A percentile compares a stretch with the other conserved stretches of the same genome.
Evolutionary conservation across 1,140 invertebrate genomes (phyloP).

Genomic region (Carposina sasakii): DNA sequence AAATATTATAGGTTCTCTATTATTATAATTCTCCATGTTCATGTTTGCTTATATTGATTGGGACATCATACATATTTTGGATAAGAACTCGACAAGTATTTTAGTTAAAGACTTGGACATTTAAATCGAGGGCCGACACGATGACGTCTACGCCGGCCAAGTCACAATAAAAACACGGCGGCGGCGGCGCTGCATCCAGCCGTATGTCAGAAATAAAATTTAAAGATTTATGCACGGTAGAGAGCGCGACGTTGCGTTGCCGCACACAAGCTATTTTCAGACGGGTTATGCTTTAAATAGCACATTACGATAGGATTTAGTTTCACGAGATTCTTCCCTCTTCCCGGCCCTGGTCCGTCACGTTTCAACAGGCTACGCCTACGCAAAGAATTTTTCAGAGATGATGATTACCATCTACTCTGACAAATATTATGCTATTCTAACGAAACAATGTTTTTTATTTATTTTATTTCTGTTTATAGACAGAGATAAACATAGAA

Average conservation of each 20-base stretch:
- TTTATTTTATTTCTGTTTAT: too few relatives aligned
- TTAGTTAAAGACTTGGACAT: too few relatives aligned
- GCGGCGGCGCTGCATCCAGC: constrained; percentile 54
- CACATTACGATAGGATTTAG: constrained; percentile 70
- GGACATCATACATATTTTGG: too few relatives aligned
- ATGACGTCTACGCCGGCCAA: not conserved
- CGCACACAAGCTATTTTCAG: constrained; percentile 68
- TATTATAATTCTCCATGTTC: too few relatives aligned
- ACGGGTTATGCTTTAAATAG: constrained; percentile 72
- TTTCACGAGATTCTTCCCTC: constrained; percentile 70
- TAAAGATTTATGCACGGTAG: constrained; percentile 65
- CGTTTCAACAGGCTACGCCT: constrained; percentile 45
- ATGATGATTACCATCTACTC: too few relatives aligned
- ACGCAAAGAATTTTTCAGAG: constrained; percentile 49
- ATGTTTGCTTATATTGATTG: too few relatives aligned
- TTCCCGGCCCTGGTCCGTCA: constrained; percentile 49
- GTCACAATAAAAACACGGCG: constrained; percentile 38
- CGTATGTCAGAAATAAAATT: constrained; percentile 66
- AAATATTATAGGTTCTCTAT: too few relatives aligned
- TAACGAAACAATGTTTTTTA: too few relatives aligned
- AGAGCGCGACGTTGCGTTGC: constrained; percentile 60
- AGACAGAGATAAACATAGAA: too few relatives aligned
- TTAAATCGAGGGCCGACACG: too few relatives aligned
- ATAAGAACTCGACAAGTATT: too few relatives aligned
- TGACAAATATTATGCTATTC: too few relatives aligned